Evolutionary conservation across 2,113 vertebrate genomes (phyloP).

Genomic region (Poeciliopsis turrubarensis): DNA sequence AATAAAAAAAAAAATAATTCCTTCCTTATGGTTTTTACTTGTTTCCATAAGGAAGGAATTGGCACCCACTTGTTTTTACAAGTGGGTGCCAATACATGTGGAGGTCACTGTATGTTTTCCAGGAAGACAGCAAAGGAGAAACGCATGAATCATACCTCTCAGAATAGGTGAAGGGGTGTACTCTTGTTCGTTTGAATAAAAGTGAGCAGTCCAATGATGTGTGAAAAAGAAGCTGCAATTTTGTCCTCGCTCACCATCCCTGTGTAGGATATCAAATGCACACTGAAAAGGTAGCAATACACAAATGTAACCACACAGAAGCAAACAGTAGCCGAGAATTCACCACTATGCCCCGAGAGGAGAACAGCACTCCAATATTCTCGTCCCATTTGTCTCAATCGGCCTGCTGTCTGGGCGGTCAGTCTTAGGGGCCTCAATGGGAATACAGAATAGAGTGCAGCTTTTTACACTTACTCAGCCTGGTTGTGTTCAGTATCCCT

Average conservation of each 20-base stretch:
- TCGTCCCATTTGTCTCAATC: slow-evolving; percentile 76
- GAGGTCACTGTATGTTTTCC: slow-evolving; percentile 22
- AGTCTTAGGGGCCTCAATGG: slow-evolving; percentile 66
- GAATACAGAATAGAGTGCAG: slow-evolving; percentile 70
- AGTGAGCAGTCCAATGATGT: slow-evolving; percentile 60
- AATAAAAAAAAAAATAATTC: neutral
- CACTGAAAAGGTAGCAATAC: slow-evolving; percentile 24
- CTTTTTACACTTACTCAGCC: slow-evolving; percentile 70
- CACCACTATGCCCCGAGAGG: slow-evolving; percentile 49
- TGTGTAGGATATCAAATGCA: slow-evolving; percentile 46
- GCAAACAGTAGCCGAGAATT: slow-evolving; percentile 47
- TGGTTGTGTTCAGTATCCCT: slow-evolving; percentile 48
- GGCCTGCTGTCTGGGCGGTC: slow-evolving; percentile 63
- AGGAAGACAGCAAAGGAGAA: slow-evolving; percentile 67
- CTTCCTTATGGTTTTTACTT: neutral
- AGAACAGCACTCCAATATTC: slow-evolving; percentile 60
- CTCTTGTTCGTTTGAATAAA: slow-evolving; percentile 55
- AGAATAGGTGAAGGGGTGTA: slow-evolving; percentile 21
- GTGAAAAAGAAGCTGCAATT: slow-evolving; percentile 67
- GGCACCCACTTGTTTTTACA: too few relatives aligned
- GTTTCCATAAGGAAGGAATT: neutral
- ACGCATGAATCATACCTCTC: slow-evolving; percentile 63
- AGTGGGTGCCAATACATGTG: neutral
- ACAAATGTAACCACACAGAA: slow-evolving; percentile 34
- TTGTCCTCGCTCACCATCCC: slow-evolving; percentile 52